Evolutionary conservation across 2,888 invertebrate genomes (phyloP).

Genomic region (Cheilosia vulpina): DNA sequence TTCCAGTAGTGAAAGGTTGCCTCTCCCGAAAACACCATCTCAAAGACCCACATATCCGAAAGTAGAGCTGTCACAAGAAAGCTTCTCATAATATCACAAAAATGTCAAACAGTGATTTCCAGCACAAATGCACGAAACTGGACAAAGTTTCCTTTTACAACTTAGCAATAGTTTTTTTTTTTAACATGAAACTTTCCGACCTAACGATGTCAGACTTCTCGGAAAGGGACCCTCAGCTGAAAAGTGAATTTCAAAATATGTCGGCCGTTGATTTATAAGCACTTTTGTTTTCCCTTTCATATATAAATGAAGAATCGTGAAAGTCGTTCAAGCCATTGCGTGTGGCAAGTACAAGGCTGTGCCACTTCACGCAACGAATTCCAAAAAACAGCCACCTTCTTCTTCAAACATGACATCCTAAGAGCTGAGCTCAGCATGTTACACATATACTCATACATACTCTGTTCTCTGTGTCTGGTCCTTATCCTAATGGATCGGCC

Average conservation of each 20-base stretch:
- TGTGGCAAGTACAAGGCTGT: constrained; percentile 21
- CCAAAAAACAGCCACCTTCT: constrained; percentile 17
- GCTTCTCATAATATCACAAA: too few species aligned
- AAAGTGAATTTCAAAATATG: background rate
- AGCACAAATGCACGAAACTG: too few species aligned
- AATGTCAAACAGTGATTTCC: too few species aligned
- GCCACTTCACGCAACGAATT: constrained; percentile 49
- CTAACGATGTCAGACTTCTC: background rate
- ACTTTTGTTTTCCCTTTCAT: constrained; percentile 17
- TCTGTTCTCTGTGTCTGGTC: constrained; percentile 40
- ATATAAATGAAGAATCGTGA: constrained; percentile 1
- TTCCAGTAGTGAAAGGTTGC: too few species aligned
- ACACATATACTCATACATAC: constrained; percentile 13
- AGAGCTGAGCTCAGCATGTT: constrained; percentile 23
- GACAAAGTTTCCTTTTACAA: too few species aligned
- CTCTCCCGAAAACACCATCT: too few species aligned
- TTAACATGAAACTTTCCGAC: too few species aligned
- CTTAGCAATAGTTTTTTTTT: too few species aligned
- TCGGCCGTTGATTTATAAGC: background rate
- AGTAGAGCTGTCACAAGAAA: too few species aligned
- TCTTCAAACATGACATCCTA: constrained; percentile 53
- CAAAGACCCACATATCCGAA: too few species aligned
- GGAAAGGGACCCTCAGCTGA: background rate
- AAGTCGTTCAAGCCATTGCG: constrained; percentile 28
- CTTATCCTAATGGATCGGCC: constrained; percentile 60